Evolutionary conservation across 1,140 invertebrate species (phyloP).

Genomic region (Apis laboriosa): DNA sequence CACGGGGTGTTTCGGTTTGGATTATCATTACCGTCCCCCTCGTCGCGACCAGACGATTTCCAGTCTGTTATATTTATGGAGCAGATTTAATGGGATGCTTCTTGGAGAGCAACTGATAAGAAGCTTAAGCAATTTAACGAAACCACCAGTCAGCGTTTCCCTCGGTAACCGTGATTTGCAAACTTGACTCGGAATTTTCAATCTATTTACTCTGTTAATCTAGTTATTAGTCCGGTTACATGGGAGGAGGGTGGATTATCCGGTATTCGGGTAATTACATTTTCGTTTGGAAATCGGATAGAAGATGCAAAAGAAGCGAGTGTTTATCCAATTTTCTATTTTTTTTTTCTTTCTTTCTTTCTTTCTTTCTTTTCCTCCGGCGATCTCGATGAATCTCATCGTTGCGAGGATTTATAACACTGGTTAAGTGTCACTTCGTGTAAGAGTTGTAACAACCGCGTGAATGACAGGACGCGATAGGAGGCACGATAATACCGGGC

Average conservation of each 20-base stretch:
- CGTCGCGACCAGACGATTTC: too few relatives aligned
- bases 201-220: too few relatives aligned
- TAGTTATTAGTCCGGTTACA: not conserved
- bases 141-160: not conserved
- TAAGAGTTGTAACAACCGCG: not conserved
- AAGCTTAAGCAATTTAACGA: not conserved
- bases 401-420: not conserved
- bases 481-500: not conserved
- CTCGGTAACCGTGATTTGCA: not conserved
- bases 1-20: not conserved
- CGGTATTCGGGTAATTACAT: not conserved
- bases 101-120: not conserved
- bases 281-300: not conserved
- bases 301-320: not conserved
- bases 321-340: not conserved
- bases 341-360: not conserved
- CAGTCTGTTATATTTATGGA: not conserved
- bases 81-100: not conserved
- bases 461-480: slow-evolving; percentile 10
- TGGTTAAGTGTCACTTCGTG: slow-evolving; percentile 7
- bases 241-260: not conserved
- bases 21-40: not conserved
- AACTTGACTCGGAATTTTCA: not conserved
- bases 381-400: not conserved
- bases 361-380: too few relatives aligned